Percentiles rank a stretch among this genome's conserved stretches.
These are phyloP conservation scores for Aspidiotus destructor DNA, from an alignment of 2,888 invertebrate species.

Conservation along the genomic window DNA sequence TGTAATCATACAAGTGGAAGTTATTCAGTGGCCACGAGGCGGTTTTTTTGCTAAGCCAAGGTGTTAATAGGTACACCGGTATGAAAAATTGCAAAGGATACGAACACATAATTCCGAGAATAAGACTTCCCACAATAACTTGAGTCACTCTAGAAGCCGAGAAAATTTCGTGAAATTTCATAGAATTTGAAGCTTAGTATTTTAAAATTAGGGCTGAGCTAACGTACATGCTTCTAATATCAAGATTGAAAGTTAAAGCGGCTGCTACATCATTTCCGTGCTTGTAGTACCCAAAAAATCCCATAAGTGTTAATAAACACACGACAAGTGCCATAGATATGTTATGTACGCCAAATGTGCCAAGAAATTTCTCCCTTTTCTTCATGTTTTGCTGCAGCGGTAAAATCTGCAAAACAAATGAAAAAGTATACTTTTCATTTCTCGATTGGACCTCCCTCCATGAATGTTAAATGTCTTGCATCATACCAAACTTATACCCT, in stretches of 20 bases:
- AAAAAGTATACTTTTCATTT: not conserved
- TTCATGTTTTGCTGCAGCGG: constrained; percentile 89
- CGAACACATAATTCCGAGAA: constrained; percentile 73
- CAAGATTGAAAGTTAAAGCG: constrained; percentile 78
- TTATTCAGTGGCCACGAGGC: constrained; percentile 43
- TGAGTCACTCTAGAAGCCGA: constrained; percentile 59
- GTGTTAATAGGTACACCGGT: constrained; percentile 82
- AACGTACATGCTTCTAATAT: constrained; percentile 34
- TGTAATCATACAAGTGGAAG: constrained; percentile 55
- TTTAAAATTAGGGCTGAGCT: not conserved
- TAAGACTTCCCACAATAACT: constrained; percentile 72
- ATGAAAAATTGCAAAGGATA: constrained; percentile 87
- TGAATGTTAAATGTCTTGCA: not conserved
- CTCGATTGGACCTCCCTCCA: not conserved
- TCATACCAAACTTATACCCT: constrained; percentile 81
- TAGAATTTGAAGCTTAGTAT: not conserved
- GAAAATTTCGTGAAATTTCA: not conserved
- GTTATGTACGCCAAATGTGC: constrained; percentile 74
- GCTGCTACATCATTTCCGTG: constrained; percentile 74
- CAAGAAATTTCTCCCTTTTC: constrained; percentile 64
- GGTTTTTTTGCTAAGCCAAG: constrained; percentile 45
- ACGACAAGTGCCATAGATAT: constrained; percentile 77
- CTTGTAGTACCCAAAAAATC: constrained; percentile 77
- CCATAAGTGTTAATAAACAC: constrained; percentile 65
- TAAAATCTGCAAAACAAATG: constrained; percentile 55